Evolutionary conservation across 2,888 invertebrate genomes (phyloP), one percentile per base, ranked within the genome.

Genomic region (Pseudococcus longispinus): DNA sequence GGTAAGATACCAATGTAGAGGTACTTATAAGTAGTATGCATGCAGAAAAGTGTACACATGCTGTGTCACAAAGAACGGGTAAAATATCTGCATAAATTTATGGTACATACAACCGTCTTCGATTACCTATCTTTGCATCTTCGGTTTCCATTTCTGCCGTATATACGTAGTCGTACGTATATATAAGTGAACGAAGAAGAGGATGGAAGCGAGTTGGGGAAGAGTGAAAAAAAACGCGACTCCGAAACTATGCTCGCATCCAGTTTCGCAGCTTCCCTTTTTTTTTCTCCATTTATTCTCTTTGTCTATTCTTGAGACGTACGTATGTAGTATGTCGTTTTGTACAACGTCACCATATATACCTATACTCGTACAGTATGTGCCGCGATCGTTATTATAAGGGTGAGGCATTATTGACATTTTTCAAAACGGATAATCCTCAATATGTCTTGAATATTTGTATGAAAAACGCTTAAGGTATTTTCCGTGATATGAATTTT

Each of bases 31-130:
- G 37, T 37, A 37, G 37, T 60, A 65, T 65, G 65, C 15, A 65
- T 65, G 65, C 65, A 65, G 65, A 65, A 65, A 65, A 65, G 65
- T 65, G 32, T 74, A 37, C 74, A 37, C 74, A 74, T 74, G 74
- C 74, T 37, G 74, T 74, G 74, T 74, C 74, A 74, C 74, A 74
- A 74, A 74, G 37, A 74, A 29, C 74, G 74, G 74, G 74, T 37
- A 74, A 74, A 74, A 74, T 74, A 74, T 74, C 74, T 74, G 74
- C 74, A 74, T 74, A 74, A 74, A 74, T 74, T 74, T 74, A 74
- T 74, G 37, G 32, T 37, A 46, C 44, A 29, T n/a, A 74, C 74
- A 37, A 74, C 37, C 51, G 74, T 74, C 74, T 74, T 74, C 74
- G 74, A 74, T 74, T 74, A n/a, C 74, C 37, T 74, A 74, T 74